These are phyloP conservation scores for Catocala sponsa DNA, from an alignment of 2,888 invertebrate species.

Conservation along the genomic window DNA sequence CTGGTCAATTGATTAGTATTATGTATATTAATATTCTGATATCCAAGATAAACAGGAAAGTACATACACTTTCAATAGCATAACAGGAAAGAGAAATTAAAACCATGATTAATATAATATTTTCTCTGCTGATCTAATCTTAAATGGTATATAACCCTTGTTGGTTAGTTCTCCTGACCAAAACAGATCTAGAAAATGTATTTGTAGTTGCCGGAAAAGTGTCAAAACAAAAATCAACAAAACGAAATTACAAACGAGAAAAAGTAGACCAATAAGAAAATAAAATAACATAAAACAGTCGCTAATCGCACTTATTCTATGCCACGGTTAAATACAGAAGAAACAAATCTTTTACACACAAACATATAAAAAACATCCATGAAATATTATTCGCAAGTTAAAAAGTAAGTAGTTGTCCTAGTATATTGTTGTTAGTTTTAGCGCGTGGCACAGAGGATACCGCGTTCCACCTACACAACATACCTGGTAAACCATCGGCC, in stretches of 20 bases:
- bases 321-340: slow-evolving; percentile 27
- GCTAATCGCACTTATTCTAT: slow-evolving; percentile 27
- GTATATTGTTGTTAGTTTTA: slow-evolving; percentile 46
- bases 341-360: not conserved
- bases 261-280: slow-evolving; percentile 10
- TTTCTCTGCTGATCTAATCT: too few relatives aligned
- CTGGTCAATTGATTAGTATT: too few relatives aligned
- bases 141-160: not conserved
- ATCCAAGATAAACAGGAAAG: not conserved
- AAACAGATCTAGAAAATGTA: not conserved
- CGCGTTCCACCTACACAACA: slow-evolving; percentile 62
- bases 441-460: slow-evolving; percentile 67
- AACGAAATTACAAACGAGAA: not conserved
- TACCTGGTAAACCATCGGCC: slow-evolving; percentile 92
- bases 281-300: slow-evolving; percentile 9
- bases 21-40: not conserved
- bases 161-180: not conserved
- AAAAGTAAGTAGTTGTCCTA: slow-evolving; percentile 9
- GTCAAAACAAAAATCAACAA: not conserved
- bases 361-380: slow-evolving; percentile 1
- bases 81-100: not conserved
- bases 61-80: not conserved
- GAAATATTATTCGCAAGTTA: slow-evolving; percentile 22
- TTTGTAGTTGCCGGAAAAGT: not conserved
- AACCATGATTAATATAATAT: not conserved